Base-by-base conservation (phyloP, 2,888 invertebrate genomes). In the Diplolepis rosae region DNA sequence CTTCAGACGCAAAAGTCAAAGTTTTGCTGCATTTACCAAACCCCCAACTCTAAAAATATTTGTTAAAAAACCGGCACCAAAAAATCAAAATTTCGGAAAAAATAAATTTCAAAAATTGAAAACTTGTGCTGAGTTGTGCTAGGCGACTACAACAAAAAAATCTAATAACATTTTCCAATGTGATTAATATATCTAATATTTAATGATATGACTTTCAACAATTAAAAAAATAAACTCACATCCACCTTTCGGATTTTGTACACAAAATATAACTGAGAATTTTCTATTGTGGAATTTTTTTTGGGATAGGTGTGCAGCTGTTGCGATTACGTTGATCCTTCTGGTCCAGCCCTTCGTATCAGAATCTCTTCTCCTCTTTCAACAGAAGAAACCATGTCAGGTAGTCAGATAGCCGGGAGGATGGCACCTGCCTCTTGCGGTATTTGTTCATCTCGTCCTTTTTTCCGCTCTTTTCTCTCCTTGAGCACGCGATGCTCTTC, bases 311-410 rank as follows among this genome's bases (percentile, higher is more conserved):
- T 9, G 56, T 22, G 61, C 61, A 61, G 61, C 61, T 61, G 61
- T 22, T 15, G 15, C 13, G 24, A 39, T 61, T 24, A 15, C 39
- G 61, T 22, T 42, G 61, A 39, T 61, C 39, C 39, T 42, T 24
- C 61, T 72, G 73, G 71, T 71, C 69, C 73, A 73, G 66, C 48
- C 42, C 39, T 52, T 32, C 15, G 65, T 73, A 73, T 73, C 73
- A 68, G 68, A 70, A 73, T 73, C 73, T 66, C 56, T 56, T 69
- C 68, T 73, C 73, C 52, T 73, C 70, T 69, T 68, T 68, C 68
- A 68, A 52, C 27, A 70, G 65, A 50, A 66, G 61, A 51, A 73
- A 56, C 73, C 70, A 68, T 56, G 51, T 52, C 73, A 48, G 48
- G 50, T 65, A 45, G 68, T 48, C 66, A 70, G 66, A 73, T 54